Conservation (phyloP, 2,888 invertebrate species). For the Lysandra bellargus region DNA sequence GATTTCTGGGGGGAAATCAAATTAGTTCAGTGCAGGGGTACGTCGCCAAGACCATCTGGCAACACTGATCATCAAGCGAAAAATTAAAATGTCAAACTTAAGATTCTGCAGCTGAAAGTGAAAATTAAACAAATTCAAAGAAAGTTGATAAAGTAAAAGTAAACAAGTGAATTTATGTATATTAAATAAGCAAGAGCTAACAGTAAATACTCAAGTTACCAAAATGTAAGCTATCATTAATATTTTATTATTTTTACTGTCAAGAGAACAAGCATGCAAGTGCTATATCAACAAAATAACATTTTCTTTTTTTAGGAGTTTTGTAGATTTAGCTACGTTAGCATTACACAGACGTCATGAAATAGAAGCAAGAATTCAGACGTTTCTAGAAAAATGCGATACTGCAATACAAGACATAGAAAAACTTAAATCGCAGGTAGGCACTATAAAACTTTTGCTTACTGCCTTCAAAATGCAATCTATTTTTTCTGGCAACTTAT, state of each 20-base stretch:
- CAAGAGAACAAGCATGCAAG: neutral
- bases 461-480: neutral
- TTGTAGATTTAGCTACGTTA: slow-evolving; percentile 64
- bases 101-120: neutral
- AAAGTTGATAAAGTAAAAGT: slow-evolving; percentile 7
- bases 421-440: slow-evolving; percentile 65
- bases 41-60: too few species aligned
- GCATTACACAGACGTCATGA: slow-evolving; percentile 67
- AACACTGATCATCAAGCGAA: neutral
- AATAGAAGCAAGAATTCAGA: slow-evolving; percentile 60
- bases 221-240: slow-evolving; percentile 2
- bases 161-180: neutral
- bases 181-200: neutral
- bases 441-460: slow-evolving; percentile 23
- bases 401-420: slow-evolving; percentile 58
- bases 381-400: slow-evolving; percentile 64
- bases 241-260: neutral
- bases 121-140: neutral
- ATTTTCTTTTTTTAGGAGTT: slow-evolving; percentile 63
- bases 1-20: too few species aligned
- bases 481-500: neutral
- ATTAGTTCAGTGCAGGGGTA: too few species aligned
- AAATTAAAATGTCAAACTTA: neutral
- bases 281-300: neutral
- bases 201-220: neutral